Evolutionary conservation across 2,888 invertebrate species (phyloP).

Genomic region (Agrotis segetum): DNA sequence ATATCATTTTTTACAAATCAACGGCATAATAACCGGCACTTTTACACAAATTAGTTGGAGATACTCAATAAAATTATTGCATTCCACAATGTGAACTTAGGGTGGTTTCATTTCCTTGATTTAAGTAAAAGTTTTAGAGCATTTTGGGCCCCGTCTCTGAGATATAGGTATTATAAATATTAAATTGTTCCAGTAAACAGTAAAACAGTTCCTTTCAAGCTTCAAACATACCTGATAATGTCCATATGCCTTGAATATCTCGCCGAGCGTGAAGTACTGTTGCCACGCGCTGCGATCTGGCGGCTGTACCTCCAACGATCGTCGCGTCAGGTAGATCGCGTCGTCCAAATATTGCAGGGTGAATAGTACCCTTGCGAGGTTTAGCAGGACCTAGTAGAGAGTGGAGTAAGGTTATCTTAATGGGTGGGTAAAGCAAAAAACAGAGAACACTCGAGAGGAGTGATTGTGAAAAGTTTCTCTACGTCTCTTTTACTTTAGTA

Average conservation of each 20-base stretch:
- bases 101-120: too few relatives aligned
- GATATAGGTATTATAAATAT: background rate
- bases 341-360: slow-evolving; percentile 97
- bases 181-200: background rate
- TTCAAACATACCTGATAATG: slow-evolving; percentile 91
- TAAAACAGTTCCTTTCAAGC: background rate
- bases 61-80: too few relatives aligned
- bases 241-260: slow-evolving; percentile 97
- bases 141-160: too few relatives aligned
- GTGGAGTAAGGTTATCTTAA: background rate
- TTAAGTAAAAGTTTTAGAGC: too few relatives aligned
- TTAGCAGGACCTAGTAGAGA: slow-evolving; percentile 92
- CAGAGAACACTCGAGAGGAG: too few relatives aligned
- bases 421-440: too few relatives aligned
- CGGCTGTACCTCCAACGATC: slow-evolving; percentile 96
- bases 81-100: too few relatives aligned
- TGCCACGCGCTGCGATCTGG: slow-evolving; percentile 97
- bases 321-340: slow-evolving; percentile 96
- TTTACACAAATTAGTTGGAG: too few relatives aligned
- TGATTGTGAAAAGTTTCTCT: too few relatives aligned
- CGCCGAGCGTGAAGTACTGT: slow-evolving; percentile 97
- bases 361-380: slow-evolving; percentile 95
- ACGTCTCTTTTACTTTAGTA: too few relatives aligned
- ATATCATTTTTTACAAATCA: too few relatives aligned
- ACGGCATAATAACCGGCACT: too few relatives aligned